Percentiles rank a stretch among this genome's conserved stretches.
phyloP scores from a whole-genome alignment of 2,797 vertebrate genomes.

The Xiphophorus birchmanni region DNA sequence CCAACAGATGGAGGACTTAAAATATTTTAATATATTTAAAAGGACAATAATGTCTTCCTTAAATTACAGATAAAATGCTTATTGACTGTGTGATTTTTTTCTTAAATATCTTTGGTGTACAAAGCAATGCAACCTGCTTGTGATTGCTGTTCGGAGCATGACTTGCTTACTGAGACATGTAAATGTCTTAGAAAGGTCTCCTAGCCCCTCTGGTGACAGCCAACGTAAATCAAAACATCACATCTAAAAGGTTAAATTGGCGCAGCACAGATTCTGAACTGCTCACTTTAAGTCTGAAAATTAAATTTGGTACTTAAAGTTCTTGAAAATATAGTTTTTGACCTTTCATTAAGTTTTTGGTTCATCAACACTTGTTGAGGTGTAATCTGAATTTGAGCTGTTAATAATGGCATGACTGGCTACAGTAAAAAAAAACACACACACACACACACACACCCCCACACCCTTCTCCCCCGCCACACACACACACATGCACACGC shows the following conservation, averaged over 20 bases:
- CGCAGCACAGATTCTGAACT: neutral
- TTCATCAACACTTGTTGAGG: neutral
- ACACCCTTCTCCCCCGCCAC: no score
- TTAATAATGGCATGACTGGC: neutral
- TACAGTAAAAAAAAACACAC: neutral
- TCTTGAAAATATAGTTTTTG: neutral
- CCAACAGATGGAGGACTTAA: neutral
- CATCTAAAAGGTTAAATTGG: slow-evolving; percentile 16
- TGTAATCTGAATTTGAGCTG: neutral
- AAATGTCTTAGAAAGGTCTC: slow-evolving; percentile 38
- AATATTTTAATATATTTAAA: slow-evolving; percentile 25
- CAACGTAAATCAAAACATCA: slow-evolving; percentile 26
- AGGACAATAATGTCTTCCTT: slow-evolving; percentile 21
- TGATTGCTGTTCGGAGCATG: slow-evolving; percentile 29
- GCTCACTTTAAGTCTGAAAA: neutral
- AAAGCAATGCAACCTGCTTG: slow-evolving; percentile 57
- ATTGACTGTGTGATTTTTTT: neutral
- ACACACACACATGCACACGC: no score
- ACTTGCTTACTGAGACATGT: neutral
- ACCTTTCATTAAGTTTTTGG: neutral
- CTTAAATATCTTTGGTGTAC: slow-evolving; percentile 8
- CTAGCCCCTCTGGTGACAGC: slow-evolving; percentile 70
- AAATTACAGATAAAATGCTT: neutral
- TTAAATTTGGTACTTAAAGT: neutral
- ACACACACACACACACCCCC: no score